Percentiles rank a stretch among this genome's conserved stretches.
phyloP scores from a whole-genome alignment of 2,797 vertebrate genomes.

The Helostoma temminkii region DNA sequence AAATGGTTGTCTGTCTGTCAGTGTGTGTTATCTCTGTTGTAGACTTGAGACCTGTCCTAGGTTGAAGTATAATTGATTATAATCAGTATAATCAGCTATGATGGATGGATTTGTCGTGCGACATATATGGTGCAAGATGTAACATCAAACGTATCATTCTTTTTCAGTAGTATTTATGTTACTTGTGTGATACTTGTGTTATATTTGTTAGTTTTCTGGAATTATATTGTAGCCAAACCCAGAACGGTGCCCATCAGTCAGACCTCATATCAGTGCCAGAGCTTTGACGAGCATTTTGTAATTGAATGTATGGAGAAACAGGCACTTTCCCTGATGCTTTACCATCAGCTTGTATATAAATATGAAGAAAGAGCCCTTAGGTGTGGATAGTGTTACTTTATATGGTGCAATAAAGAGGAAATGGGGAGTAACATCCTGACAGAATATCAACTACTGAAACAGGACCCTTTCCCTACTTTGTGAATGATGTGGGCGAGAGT shows the following conservation, averaged over 20 bases:
- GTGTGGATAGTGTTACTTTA: conserved; percentile 74
- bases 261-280: conserved; percentile 38
- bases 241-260: conserved; percentile 51
- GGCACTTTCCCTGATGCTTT: conserved; percentile 65
- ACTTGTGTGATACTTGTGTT: conserved; percentile 35
- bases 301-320: conserved; percentile 48
- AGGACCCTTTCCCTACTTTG: conserved; percentile 62
- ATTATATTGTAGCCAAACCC: conserved; percentile 43
- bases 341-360: conserved; percentile 68
- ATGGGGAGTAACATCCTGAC: conserved; percentile 76
- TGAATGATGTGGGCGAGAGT: conserved; percentile 63
- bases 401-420: conserved; percentile 63
- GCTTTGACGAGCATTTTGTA: conserved; percentile 36
- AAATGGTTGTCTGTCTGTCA: too few relatives aligned
- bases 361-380: conserved; percentile 67
- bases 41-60: too few relatives aligned
- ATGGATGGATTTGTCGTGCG: background rate
- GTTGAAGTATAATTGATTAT: too few relatives aligned
- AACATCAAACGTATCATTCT: background rate
- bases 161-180: conserved; percentile 17
- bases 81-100: too few relatives aligned
- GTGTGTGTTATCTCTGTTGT: too few relatives aligned
- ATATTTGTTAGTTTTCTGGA: conserved; percentile 36
- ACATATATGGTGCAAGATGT: background rate
- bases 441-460: conserved; percentile 81